Evolutionary conservation across 2,888 invertebrate species (phyloP).

Genomic region (Chrysopilus asiliformis): DNA sequence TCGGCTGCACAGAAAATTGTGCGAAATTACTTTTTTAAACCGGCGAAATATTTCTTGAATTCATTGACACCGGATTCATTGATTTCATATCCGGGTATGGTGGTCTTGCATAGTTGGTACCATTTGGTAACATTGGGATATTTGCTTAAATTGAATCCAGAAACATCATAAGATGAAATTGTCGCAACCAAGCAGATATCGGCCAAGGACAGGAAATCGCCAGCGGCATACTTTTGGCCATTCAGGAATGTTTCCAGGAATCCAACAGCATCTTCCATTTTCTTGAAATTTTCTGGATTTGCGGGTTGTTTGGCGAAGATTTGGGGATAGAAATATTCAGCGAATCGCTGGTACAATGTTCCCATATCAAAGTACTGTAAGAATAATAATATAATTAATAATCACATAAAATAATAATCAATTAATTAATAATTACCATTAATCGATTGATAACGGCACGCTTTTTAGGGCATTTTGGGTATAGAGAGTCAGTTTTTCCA

Average conservation of each 20-base stretch:
- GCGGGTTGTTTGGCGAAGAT: slow-evolving; percentile 46
- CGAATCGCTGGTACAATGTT: slow-evolving; percentile 54
- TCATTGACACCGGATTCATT: slow-evolving; percentile 43
- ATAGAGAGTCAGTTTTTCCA: slow-evolving; percentile 58
- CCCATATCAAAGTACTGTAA: slow-evolving; percentile 71
- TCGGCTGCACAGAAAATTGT: neutral
- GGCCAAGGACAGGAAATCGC: slow-evolving; percentile 60
- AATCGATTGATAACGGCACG: slow-evolving; percentile 66
- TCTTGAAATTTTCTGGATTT: slow-evolving; percentile 53
- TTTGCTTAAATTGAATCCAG: slow-evolving; percentile 51
- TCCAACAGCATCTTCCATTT: slow-evolving; percentile 52
- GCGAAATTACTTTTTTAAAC: too few species aligned
- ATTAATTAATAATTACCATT: too few species aligned
- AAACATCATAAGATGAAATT: slow-evolving; percentile 55
- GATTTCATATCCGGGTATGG: slow-evolving; percentile 45
- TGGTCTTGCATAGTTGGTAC: slow-evolving; percentile 43
- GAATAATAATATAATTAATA: too few species aligned
- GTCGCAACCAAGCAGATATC: slow-evolving; percentile 56
- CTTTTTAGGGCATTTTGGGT: slow-evolving; percentile 62
- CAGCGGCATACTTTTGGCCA: slow-evolving; percentile 56
- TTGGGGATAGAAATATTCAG: slow-evolving; percentile 55
- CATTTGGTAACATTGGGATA: slow-evolving; percentile 55
- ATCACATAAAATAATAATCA: too few species aligned
- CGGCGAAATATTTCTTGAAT: slow-evolving; percentile 35
- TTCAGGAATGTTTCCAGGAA: slow-evolving; percentile 60